phyloP scores from a whole-genome alignment of 2,888 invertebrate genomes.

The Andrena trimmerana region DNA sequence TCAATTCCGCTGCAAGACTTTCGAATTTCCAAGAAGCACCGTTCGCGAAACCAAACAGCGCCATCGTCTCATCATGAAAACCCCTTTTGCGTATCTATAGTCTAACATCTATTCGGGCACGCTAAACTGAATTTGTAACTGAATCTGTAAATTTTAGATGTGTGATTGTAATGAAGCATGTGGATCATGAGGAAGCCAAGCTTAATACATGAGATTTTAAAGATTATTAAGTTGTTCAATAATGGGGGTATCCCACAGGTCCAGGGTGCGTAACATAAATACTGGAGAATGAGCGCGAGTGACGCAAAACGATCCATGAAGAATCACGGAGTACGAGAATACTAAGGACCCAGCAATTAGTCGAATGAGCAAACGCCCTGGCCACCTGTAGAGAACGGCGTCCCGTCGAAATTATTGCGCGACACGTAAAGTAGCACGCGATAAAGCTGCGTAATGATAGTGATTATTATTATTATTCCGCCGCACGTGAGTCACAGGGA shows the following conservation, averaged over 20 bases:
- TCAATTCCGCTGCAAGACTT: constrained; percentile 33
- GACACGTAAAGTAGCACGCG: constrained; percentile 53
- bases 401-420: constrained; percentile 41
- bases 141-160: no score
- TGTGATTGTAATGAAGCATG: no score
- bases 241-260: no score
- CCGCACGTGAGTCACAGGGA: constrained; percentile 25
- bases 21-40: constrained; percentile 35
- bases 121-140: no score
- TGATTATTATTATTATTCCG: constrained; percentile 56
- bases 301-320: constrained; percentile 14
- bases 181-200: no score
- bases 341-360: constrained; percentile 49
- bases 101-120: no score
- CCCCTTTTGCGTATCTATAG: neutral
- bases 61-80: neutral
- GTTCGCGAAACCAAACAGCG: constrained; percentile 4
- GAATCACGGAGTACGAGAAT: constrained; percentile 2
- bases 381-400: constrained; percentile 31
- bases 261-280: neutral
- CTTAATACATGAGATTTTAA: neutral
- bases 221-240: neutral
- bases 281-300: neutral
- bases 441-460: constrained; percentile 51
- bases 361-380: constrained; percentile 53